phyloP scores from a whole-genome alignment of 2,888 invertebrate species.

The Neria commutata region DNA sequence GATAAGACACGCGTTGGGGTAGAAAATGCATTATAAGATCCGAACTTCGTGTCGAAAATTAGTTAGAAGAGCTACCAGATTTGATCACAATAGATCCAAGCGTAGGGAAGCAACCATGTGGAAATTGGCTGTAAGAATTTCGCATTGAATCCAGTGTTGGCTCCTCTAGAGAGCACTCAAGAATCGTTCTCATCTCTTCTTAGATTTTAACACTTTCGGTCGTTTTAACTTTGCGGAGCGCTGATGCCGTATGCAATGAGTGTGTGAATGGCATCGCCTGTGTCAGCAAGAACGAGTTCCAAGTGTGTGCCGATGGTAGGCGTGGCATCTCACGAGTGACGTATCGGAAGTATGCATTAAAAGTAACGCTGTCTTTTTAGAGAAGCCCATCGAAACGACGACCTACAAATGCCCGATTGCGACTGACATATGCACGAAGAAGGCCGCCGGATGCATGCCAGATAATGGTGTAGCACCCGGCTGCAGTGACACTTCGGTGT shows the following conservation, averaged over 20 bases:
- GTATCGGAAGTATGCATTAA: neutral
- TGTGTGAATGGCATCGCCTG: conserved; percentile 43
- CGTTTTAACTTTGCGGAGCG: conserved; percentile 13
- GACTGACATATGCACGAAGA: conserved; percentile 38
- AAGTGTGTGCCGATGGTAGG: conserved; percentile 43
- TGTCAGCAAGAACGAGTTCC: conserved; percentile 31
- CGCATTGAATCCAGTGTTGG: too few species aligned
- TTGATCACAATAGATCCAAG: neutral
- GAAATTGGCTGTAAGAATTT: neutral
- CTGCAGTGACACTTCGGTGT: conserved; percentile 41
- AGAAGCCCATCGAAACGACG: neutral
- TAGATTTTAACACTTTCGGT: conserved; percentile 26
- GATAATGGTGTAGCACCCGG: rapidly evolving
- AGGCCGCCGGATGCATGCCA: conserved; percentile 30
- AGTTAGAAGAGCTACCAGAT: neutral
- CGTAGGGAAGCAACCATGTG: too few species aligned
- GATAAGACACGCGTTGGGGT: too few species aligned
- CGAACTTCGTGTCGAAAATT: neutral
- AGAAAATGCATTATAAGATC: neutral
- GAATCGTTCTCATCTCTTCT: neutral
- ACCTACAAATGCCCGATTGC: conserved; percentile 33
- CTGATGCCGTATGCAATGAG: conserved; percentile 39
- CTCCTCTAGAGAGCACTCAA: too few species aligned
- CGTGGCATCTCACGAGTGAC: neutral
- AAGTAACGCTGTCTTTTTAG: conserved; percentile 30